Conservation (phyloP, 2,797 vertebrate species). For the Urocyon cinereoargenteus region DNA sequence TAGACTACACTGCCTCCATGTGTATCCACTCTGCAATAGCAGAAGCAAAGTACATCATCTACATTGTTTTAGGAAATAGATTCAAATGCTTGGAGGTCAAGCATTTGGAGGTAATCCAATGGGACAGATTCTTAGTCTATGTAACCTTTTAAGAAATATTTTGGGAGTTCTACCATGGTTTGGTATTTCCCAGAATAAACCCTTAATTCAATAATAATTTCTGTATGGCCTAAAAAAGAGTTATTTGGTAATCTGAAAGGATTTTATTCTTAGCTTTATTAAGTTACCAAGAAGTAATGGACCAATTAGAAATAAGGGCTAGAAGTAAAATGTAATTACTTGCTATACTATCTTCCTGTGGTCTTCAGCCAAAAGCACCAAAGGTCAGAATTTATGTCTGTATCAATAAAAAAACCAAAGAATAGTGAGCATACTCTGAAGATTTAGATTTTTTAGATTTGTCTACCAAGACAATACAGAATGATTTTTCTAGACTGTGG, state of each 20-base stretch:
- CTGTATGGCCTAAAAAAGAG: neutral
- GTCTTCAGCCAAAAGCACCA: constrained; percentile 7
- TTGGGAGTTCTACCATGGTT: neutral
- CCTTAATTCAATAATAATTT: neutral
- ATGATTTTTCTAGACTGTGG: neutral
- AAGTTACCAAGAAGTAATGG: constrained; percentile 13
- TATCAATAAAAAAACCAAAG: constrained; percentile 19
- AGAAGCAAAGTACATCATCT: neutral
- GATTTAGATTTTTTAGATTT: neutral
- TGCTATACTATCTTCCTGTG: neutral
- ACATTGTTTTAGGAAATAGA: neutral
- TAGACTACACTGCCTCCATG: neutral
- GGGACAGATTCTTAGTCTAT: neutral
- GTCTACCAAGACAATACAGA: neutral
- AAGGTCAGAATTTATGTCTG: neutral
- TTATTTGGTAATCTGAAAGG: neutral
- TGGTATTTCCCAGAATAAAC: constrained; percentile 21
- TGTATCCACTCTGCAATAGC: neutral
- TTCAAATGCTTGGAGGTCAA: neutral
- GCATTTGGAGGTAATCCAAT: neutral
- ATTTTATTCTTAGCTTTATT: constrained; percentile 2
- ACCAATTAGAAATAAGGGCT: neutral
- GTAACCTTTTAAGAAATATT: neutral
- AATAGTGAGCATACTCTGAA: neutral
- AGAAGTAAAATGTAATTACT: constrained; percentile 33